These are phyloP conservation scores for Myopa tessellatipennis DNA, from an alignment of 2,888 invertebrate genomes.

Conservation along the genomic window DNA sequence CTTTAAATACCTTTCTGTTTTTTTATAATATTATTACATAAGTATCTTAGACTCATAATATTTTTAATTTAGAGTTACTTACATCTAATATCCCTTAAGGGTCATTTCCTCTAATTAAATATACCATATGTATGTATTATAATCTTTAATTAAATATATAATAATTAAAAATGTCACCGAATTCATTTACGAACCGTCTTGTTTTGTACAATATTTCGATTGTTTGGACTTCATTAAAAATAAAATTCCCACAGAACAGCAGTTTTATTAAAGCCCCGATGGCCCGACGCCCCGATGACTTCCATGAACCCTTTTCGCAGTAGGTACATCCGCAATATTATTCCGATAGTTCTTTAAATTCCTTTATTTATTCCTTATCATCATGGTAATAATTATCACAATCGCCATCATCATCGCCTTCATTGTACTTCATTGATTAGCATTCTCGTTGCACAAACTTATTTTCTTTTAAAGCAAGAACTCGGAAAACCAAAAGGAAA, in stretches of 20 bases:
- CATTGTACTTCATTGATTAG: slow-evolving; percentile 15
- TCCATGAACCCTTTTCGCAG: not conserved
- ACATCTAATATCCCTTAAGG: too few relatives aligned
- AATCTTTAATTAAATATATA: too few relatives aligned
- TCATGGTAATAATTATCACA: not conserved
- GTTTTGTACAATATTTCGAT: too few relatives aligned
- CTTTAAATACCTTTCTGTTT: too few relatives aligned
- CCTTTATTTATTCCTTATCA: not conserved
- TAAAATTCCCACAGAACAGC: not conserved
- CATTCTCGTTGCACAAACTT: not conserved
- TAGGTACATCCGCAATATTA: not conserved
- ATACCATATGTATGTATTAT: too few relatives aligned
- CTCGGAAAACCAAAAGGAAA: not conserved
- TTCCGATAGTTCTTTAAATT: not conserved
- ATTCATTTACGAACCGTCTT: too few relatives aligned
- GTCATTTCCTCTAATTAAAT: too few relatives aligned
- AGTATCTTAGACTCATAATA: too few relatives aligned
- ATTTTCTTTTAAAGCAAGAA: not conserved
- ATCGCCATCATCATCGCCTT: not conserved
- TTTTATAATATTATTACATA: too few relatives aligned
- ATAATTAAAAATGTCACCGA: too few relatives aligned
- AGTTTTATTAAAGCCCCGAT: not conserved
- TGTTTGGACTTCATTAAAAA: too few relatives aligned
- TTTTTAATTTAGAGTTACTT: too few relatives aligned
- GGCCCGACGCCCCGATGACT: not conserved